These are phyloP conservation scores for Pogonomyrmex barbatus DNA, from an alignment of 1,140 invertebrate genomes.

Conservation along the genomic window DNA sequence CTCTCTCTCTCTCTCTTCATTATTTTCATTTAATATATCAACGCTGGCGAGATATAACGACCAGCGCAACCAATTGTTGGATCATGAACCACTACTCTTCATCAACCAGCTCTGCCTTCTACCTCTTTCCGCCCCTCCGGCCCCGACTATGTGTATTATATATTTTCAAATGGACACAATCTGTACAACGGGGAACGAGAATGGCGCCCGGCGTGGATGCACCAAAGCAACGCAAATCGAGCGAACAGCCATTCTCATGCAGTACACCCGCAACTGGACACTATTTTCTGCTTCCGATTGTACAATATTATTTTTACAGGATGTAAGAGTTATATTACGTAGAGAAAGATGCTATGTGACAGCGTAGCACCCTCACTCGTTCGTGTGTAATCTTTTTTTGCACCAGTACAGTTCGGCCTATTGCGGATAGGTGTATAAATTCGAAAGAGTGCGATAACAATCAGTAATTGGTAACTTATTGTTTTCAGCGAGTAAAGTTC, in stretches of 20 bases:
- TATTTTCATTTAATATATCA: slow-evolving; percentile 73
- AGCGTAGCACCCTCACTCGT: slow-evolving; percentile 41
- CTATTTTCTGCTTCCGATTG: slow-evolving; percentile 28
- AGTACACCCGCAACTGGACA: slow-evolving; percentile 9
- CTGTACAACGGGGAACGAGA: slow-evolving; percentile 57
- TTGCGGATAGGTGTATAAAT: slow-evolving; percentile 25
- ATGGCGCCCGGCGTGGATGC: background rate
- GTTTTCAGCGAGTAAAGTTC: slow-evolving; percentile 15
- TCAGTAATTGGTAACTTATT: slow-evolving; percentile 13
- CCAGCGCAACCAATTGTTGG: slow-evolving; percentile 68
- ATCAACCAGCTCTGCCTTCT: slow-evolving; percentile 58
- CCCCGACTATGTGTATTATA: slow-evolving; percentile 63
- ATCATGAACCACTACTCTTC: slow-evolving; percentile 74
- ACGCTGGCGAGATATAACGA: slow-evolving; percentile 63
- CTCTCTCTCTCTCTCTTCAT: slow-evolving; percentile 2
- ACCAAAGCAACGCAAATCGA: slow-evolving; percentile 11
- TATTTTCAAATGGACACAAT: slow-evolving; percentile 72
- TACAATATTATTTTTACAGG: slow-evolving; percentile 66
- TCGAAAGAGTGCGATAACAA: slow-evolving; percentile 44
- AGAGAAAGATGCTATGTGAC: slow-evolving; percentile 33
- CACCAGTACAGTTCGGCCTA: slow-evolving; percentile 31
- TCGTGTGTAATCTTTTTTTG: slow-evolving; percentile 42
- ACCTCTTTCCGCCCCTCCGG: slow-evolving; percentile 29
- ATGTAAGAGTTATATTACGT: slow-evolving; percentile 27
- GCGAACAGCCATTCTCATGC: background rate